phyloP scores from a whole-genome alignment of 2,797 vertebrate species.

The Aulostomus chinensis region DNA sequence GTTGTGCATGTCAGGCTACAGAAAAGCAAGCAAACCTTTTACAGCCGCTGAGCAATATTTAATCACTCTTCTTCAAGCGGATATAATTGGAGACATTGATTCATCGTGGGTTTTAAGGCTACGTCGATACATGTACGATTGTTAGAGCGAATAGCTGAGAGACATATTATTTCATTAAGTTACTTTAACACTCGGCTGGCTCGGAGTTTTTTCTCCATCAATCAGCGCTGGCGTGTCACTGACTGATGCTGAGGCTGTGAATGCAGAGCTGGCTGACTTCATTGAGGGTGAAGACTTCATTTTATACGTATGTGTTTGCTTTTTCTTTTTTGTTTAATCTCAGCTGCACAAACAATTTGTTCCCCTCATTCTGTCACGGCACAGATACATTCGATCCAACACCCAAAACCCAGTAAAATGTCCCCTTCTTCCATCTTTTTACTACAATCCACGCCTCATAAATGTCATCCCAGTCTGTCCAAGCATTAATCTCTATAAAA shows the following conservation, averaged over 20 bases:
- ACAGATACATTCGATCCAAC: constrained; percentile 49
- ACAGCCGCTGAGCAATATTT: constrained; percentile 27
- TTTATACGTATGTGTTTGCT: neutral
- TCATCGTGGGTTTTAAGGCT: constrained; percentile 36
- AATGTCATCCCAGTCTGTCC: constrained; percentile 75
- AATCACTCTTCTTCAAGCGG: constrained; percentile 35
- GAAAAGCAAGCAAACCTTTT: no score
- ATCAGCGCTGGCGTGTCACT: constrained; percentile 30
- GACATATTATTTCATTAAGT: constrained; percentile 66
- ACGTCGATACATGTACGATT: constrained; percentile 48
- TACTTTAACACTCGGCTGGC: constrained; percentile 49
- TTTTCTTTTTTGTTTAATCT: no score
- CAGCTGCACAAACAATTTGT: constrained; percentile 4
- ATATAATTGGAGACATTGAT: constrained; percentile 49
- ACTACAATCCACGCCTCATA: constrained; percentile 67
- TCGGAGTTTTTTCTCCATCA: constrained; percentile 32
- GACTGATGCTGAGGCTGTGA: constrained; percentile 30
- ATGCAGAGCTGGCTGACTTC: constrained; percentile 19
- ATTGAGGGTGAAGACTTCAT: constrained; percentile 2
- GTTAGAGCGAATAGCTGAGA: constrained; percentile 41
- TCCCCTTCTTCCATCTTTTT: constrained; percentile 48
- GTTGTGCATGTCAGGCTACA: no score
- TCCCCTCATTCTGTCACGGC: constrained; percentile 28
- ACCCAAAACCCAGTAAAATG: constrained; percentile 35
- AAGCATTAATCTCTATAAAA: constrained; percentile 75